Evolutionary conservation across 1,140 invertebrate genomes (phyloP).

Genomic region (Brachionus sp.): DNA sequence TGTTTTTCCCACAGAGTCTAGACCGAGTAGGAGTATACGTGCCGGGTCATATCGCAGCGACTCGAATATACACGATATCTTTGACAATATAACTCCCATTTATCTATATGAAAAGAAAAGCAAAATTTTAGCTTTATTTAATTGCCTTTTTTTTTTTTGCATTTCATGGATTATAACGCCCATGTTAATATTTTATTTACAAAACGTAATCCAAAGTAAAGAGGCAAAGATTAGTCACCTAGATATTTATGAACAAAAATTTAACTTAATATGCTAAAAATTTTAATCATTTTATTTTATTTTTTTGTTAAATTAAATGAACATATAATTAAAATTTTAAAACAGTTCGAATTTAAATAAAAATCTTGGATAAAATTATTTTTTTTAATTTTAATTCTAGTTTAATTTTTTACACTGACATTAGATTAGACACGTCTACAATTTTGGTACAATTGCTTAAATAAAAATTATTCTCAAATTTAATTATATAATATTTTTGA

Average conservation of each 20-base stretch:
- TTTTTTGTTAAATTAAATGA: neutral
- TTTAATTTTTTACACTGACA: no score
- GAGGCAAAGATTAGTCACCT: neutral
- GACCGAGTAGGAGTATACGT: slow-evolving; percentile 2
- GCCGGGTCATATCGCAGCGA: slow-evolving; percentile 42
- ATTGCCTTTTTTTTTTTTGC: neutral
- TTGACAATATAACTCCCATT: slow-evolving; percentile 54
- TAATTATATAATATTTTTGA: no score
- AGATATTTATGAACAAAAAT: neutral
- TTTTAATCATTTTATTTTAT: neutral
- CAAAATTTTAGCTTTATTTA: neutral
- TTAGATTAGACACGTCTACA: no score
- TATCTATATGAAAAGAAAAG: slow-evolving; percentile 16
- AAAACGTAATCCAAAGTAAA: neutral
- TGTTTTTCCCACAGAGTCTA: slow-evolving; percentile 42
- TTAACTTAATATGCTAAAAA: neutral
- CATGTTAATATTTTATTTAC: neutral
- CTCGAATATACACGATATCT: slow-evolving; percentile 50
- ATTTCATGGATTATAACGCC: neutral
- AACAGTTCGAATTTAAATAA: neutral
- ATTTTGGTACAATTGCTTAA: no score
- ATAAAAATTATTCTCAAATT: no score
- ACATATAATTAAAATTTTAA: neutral
- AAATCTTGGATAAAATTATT: no score
- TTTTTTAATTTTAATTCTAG: no score